Evolutionary conservation across 1,140 invertebrate genomes (phyloP).

Genomic region (Drosophila pandora): DNA sequence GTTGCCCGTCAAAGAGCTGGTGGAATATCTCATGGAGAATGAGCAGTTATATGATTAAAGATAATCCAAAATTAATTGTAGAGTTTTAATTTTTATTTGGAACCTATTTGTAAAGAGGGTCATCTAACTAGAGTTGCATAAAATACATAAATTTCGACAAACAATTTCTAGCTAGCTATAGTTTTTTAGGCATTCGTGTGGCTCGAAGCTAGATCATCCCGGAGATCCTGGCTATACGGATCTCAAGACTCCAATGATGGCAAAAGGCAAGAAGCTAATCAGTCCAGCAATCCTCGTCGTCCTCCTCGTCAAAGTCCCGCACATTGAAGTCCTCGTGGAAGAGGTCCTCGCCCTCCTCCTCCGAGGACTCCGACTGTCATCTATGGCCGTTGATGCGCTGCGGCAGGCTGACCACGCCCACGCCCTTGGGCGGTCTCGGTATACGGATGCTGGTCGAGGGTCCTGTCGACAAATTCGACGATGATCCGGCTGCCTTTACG

Average conservation of each 20-base stretch:
- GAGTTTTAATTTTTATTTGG: slow-evolving; percentile 26
- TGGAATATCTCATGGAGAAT: slow-evolving; percentile 59
- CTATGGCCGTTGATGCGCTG: slow-evolving; percentile 67
- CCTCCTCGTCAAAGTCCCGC: slow-evolving; percentile 68
- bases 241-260: slow-evolving; percentile 5
- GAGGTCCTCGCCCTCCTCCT: slow-evolving; percentile 77
- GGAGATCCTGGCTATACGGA: neutral
- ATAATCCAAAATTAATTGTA: no score
- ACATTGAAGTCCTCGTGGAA: slow-evolving; percentile 82
- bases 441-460: slow-evolving; percentile 75
- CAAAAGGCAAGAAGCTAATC: slow-evolving; percentile 48
- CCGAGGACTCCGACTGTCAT: slow-evolving; percentile 83
- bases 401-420: slow-evolving; percentile 65
- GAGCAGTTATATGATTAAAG: slow-evolving; percentile 17
- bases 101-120: slow-evolving; percentile 40
- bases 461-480: slow-evolving; percentile 10
- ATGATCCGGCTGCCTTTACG: neutral
- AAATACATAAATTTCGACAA: slow-evolving; percentile 44
- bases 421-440: slow-evolving; percentile 72
- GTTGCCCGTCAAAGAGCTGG: slow-evolving; percentile 53
- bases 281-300: slow-evolving; percentile 78
- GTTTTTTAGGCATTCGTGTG: slow-evolving; percentile 40
- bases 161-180: slow-evolving; percentile 43
- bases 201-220: slow-evolving; percentile 24
- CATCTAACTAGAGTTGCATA: slow-evolving; percentile 43